Percentiles rank a stretch among this genome's conserved stretches.
phyloP scores from a whole-genome alignment of 2,113 vertebrate species.

The Podarcis cretensis region DNA sequence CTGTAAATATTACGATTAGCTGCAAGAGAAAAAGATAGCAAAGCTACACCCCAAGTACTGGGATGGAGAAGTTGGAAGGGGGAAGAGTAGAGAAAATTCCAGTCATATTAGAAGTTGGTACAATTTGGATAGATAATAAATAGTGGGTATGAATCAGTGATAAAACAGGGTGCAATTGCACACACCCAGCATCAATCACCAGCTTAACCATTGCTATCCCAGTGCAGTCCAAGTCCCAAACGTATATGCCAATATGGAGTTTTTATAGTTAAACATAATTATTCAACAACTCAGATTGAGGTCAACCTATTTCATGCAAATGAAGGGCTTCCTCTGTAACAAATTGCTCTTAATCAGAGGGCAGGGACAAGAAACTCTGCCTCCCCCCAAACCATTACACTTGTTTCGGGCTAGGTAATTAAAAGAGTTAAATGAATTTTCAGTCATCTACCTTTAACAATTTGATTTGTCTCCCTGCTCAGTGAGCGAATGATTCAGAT shows the following conservation, averaged over 20 bases:
- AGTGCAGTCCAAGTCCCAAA: slow-evolving; percentile 8
- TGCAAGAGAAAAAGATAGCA: neutral
- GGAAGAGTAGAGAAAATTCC: neutral
- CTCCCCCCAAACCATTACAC: slow-evolving; percentile 12
- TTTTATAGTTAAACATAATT: neutral
- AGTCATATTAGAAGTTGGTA: neutral
- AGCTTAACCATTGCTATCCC: neutral
- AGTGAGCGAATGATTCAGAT: slow-evolving; percentile 41
- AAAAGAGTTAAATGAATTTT: slow-evolving; percentile 52
- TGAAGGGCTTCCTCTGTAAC: neutral
- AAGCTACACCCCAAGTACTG: neutral
- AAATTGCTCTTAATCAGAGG: slow-evolving; percentile 45
- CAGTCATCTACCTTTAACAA: slow-evolving; percentile 43
- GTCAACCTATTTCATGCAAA: slow-evolving; percentile 26
- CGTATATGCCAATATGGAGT: slow-evolving; percentile 18
- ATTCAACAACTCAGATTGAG: neutral
- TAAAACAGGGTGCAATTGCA: slow-evolving; percentile 8
- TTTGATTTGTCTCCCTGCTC: slow-evolving; percentile 37
- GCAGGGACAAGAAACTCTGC: slow-evolving; percentile 14
- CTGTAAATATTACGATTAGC: neutral
- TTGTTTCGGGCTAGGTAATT: slow-evolving; percentile 46
- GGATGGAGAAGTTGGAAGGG: neutral
- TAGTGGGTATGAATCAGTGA: slow-evolving; percentile 24
- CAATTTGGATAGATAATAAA: neutral
- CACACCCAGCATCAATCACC: neutral